Percentiles rank a stretch among this genome's conserved stretches.
Conservation (phyloP, 2,888 invertebrate genomes). For the Sinhomidia bicolor region DNA sequence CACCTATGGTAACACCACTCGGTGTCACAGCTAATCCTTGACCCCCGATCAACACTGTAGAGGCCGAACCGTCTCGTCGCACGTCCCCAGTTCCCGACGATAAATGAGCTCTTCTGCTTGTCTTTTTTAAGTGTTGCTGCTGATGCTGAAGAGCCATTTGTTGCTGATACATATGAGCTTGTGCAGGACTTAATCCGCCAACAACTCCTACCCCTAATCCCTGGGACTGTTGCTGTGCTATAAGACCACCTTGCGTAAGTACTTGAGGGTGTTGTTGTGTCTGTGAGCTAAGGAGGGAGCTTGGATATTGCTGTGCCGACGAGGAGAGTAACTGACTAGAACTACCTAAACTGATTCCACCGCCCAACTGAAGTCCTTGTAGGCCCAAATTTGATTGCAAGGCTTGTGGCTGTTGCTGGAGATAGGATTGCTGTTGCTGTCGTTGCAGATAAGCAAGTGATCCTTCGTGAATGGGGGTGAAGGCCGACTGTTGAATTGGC, state of each 20-base stretch:
- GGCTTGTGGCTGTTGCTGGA: constrained; percentile 73
- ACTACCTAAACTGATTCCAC: constrained; percentile 72
- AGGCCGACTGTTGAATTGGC: constrained; percentile 80
- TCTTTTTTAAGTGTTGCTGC: constrained; percentile 82
- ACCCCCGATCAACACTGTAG: constrained; percentile 79
- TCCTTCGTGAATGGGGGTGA: constrained; percentile 79
- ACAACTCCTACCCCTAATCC: constrained; percentile 78
- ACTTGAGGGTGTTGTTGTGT: constrained; percentile 75
- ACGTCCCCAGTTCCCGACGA: constrained; percentile 71
- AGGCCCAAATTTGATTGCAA: constrained; percentile 65
- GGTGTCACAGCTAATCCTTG: constrained; percentile 77
- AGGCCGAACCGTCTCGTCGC: constrained; percentile 70
- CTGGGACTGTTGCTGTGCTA: constrained; percentile 75
- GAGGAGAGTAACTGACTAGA: constrained; percentile 71
- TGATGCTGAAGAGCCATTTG: constrained; percentile 82
- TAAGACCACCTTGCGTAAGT: constrained; percentile 78
- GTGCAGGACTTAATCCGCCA: constrained; percentile 79
- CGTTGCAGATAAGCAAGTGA: constrained; percentile 78
- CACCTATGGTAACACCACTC: constrained; percentile 79
- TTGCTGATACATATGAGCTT: constrained; percentile 81
- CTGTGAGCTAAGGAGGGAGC: constrained; percentile 66
- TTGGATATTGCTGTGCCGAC: constrained; percentile 75
- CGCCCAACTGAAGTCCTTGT: constrained; percentile 69
- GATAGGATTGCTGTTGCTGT: constrained; percentile 77
- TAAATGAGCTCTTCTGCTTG: constrained; percentile 80